Percentiles rank a stretch among this genome's conserved stretches.
These are phyloP conservation scores for Benitochromis conjunctus DNA, from an alignment of 2,113 vertebrate genomes.

Conservation along the genomic window DNA sequence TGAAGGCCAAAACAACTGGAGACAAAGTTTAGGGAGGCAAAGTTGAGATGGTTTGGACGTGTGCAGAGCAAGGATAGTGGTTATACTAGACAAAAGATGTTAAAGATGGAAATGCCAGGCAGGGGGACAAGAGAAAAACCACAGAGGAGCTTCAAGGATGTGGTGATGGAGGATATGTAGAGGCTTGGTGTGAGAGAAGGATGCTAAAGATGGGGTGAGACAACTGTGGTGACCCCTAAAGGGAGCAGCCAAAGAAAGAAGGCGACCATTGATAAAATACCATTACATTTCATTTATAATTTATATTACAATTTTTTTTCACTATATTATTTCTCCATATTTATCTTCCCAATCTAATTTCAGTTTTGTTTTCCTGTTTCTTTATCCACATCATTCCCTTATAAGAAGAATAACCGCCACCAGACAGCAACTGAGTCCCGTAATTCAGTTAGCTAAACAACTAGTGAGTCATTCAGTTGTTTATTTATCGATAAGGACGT, in stretches of 20 bases:
- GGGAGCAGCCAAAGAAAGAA: background rate
- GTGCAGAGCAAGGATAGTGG: background rate
- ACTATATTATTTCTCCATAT: background rate
- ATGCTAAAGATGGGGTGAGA: background rate
- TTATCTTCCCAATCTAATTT: background rate
- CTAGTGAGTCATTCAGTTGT: background rate
- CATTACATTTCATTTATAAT: background rate
- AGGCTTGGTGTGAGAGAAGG: background rate
- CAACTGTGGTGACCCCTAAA: background rate
- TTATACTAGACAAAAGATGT: background rate
- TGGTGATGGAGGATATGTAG: background rate
- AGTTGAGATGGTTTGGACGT: background rate
- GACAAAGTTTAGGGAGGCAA: background rate
- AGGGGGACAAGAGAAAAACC: background rate
- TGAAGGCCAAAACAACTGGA: background rate
- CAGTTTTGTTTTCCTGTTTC: background rate
- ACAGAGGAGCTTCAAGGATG: background rate
- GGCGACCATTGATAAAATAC: background rate
- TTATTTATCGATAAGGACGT: background rate
- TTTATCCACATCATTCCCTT: background rate
- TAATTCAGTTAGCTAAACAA: background rate
- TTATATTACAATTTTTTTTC: background rate
- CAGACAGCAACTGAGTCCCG: background rate
- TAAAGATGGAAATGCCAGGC: background rate
- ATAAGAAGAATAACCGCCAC: background rate